Evolutionary conservation across 1,140 invertebrate genomes (phyloP).

Genomic region (Meloidogyne hapla): DNA sequence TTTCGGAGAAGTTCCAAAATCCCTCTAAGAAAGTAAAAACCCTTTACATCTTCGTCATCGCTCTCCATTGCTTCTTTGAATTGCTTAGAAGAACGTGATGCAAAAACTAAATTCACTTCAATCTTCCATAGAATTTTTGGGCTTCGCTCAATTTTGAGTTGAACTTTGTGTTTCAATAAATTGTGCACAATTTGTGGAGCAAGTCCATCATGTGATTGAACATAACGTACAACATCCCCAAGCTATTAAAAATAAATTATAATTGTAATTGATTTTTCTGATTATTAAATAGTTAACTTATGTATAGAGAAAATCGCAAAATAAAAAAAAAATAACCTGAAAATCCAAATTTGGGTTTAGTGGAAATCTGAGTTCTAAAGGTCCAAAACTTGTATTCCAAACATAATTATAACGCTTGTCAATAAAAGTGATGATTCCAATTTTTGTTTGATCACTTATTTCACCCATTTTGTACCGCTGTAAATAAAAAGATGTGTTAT

Average conservation of each 20-base stretch:
- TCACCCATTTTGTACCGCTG: background rate
- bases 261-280: background rate
- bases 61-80: background rate
- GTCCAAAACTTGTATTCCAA: constrained; percentile 6
- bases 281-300: no score
- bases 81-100: background rate
- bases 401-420: constrained; percentile 22
- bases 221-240: constrained; percentile 14
- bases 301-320: no score
- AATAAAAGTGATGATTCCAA: constrained; percentile 13
- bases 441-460: background rate
- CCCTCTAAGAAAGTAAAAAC: background rate
- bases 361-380: constrained; percentile 16
- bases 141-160: background rate
- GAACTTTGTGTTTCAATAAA: background rate
- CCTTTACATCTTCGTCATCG: background rate
- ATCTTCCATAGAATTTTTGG: background rate
- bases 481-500: no score
- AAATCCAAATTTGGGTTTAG: constrained; percentile 15
- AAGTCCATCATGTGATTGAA: constrained; percentile 16
- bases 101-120: constrained; percentile 13
- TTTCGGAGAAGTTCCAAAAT: no score
- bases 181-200: constrained; percentile 20
- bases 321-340: constrained; percentile 8
- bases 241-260: constrained; percentile 6